phyloP scores from a whole-genome alignment of 2,888 invertebrate genomes.

The Eristalis intricaria region DNA sequence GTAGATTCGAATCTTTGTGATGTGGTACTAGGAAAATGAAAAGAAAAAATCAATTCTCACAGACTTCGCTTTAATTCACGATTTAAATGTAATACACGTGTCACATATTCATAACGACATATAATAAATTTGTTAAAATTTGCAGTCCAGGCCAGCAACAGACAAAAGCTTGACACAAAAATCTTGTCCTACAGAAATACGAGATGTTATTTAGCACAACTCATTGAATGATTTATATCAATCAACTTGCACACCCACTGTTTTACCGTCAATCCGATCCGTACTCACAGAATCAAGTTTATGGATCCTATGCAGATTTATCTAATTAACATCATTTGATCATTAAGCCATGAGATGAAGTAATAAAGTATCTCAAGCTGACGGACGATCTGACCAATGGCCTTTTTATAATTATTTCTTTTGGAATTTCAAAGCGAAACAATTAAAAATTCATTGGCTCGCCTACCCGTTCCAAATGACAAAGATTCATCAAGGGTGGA shows the following conservation, averaged over 20 bases:
- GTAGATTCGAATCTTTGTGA: background rate
- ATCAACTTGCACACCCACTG: slow-evolving; percentile 39
- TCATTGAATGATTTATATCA: slow-evolving; percentile 56
- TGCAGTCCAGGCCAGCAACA: background rate
- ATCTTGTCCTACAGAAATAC: slow-evolving; percentile 14
- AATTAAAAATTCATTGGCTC: slow-evolving; percentile 52
- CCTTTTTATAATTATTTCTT: background rate
- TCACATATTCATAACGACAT: slow-evolving; percentile 6
- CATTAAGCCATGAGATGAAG: slow-evolving; percentile 29
- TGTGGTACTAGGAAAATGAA: background rate
- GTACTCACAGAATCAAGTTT: background rate
- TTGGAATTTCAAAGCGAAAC: slow-evolving; percentile 11
- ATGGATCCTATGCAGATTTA: slow-evolving; percentile 31
- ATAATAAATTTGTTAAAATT: slow-evolving; percentile 23
- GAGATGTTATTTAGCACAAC: slow-evolving; percentile 27
- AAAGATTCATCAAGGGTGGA: slow-evolving; percentile 46
- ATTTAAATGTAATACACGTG: slow-evolving; percentile 15
- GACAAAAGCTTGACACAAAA: slow-evolving; percentile 10
- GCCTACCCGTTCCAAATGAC: slow-evolving; percentile 42
- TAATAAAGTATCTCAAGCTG: slow-evolving; percentile 42
- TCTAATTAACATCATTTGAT: slow-evolving; percentile 48
- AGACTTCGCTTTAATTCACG: background rate
- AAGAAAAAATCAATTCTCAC: background rate
- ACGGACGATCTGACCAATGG: background rate
- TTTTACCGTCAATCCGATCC: slow-evolving; percentile 8